Percentiles rank a stretch among this genome's conserved stretches.
These are phyloP conservation scores for Zaprionus davidi DNA, from an alignment of 1,140 invertebrate species.

Conservation along the genomic window DNA sequence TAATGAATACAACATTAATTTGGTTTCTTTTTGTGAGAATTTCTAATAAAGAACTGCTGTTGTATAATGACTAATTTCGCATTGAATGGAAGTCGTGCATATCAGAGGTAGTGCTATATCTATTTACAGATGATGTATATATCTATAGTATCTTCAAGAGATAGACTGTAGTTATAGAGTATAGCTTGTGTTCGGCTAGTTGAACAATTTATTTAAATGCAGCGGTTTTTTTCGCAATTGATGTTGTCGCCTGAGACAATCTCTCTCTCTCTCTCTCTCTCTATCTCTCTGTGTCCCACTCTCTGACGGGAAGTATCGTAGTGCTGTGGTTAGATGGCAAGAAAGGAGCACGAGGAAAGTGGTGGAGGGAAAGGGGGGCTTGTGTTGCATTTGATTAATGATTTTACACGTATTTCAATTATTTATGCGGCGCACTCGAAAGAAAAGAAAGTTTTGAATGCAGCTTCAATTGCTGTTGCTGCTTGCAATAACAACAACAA, in stretches of 20 bases:
- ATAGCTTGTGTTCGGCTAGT: background rate
- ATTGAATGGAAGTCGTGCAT: too few species aligned
- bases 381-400: constrained; percentile 45
- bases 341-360: background rate
- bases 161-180: background rate
- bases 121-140: too few species aligned
- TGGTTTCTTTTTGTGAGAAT: too few species aligned
- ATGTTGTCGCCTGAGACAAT: constrained; percentile 3
- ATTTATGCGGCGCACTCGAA: constrained; percentile 22
- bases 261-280: background rate
- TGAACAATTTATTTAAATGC: background rate
- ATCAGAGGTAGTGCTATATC: too few species aligned
- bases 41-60: too few species aligned
- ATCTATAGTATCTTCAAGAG: too few species aligned
- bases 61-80: too few species aligned
- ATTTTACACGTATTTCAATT: constrained; percentile 47
- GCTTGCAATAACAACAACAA: constrained; percentile 17
- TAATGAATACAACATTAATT: too few species aligned
- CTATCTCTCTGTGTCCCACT: background rate
- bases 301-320: background rate
- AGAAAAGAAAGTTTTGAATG: constrained; percentile 45
- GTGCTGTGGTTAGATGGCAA: constrained; percentile 21
- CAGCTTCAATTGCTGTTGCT: constrained; percentile 12
- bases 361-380: background rate
- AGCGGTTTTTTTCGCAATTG: background rate